These are phyloP conservation scores for Elachura formosa DNA, from an alignment of 2,113 vertebrate genomes.

Conservation along the genomic window DNA sequence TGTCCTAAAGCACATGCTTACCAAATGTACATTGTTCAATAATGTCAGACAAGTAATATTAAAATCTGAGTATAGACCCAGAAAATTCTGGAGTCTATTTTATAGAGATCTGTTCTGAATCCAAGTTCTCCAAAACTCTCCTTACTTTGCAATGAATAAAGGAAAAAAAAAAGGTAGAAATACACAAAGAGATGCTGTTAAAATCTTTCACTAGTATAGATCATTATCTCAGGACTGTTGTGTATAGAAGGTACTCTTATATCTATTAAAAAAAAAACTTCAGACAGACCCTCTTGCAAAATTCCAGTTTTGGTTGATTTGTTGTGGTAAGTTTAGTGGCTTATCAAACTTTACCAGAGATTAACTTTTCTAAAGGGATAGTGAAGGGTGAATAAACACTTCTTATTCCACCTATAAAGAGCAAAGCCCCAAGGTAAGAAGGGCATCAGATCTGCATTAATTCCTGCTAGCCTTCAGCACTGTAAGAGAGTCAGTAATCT, in stretches of 20 bases:
- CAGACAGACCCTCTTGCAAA: not conserved
- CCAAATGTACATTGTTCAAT: not conserved
- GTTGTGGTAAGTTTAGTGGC: not conserved
- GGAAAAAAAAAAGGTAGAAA: not conserved
- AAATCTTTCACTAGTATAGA: not conserved
- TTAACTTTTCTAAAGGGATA: not conserved
- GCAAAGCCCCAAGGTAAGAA: not conserved
- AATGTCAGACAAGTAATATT: not conserved
- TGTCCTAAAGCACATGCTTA: not conserved
- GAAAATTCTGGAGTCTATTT: not conserved
- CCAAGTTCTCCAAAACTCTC: not conserved
- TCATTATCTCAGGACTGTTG: not conserved
- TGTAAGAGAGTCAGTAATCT: not conserved
- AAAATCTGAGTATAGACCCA: not conserved
- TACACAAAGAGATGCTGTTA: accelerated
- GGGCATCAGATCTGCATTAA: not conserved
- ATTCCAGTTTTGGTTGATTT: not conserved
- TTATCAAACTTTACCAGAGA: not conserved
- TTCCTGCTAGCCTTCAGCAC: not conserved
- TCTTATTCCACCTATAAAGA: not conserved
- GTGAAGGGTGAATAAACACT: not conserved
- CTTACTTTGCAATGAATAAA: not conserved
- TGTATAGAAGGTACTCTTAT: not conserved
- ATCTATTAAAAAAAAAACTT: not conserved
- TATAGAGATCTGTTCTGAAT: not conserved